These are phyloP conservation scores for Mus caroli DNA, from an alignment of 2,797 vertebrate genomes.

Conservation along the genomic window DNA sequence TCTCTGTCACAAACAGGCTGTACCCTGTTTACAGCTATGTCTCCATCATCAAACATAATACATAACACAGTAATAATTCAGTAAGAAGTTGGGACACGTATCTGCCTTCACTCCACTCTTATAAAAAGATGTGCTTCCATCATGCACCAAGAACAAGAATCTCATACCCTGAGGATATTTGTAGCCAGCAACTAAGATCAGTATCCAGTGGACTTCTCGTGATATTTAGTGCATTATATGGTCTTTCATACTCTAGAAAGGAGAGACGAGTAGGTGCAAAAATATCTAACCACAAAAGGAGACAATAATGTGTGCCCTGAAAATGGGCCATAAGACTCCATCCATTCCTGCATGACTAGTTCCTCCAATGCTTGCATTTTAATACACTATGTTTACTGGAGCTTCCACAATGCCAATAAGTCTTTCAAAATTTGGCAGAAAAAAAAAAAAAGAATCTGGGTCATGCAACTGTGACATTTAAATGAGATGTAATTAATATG, in stretches of 20 bases:
- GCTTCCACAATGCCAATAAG: constrained; percentile 73
- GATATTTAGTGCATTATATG: background rate
- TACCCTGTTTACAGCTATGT: background rate
- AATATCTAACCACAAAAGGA: constrained; percentile 9
- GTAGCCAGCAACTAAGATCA: constrained; percentile 7
- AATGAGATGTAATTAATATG: constrained; percentile 85
- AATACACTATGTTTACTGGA: constrained; percentile 54
- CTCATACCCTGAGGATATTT: constrained; percentile 17
- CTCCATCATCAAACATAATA: background rate
- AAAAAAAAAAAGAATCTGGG: constrained; percentile 80
- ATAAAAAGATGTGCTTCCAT: background rate
- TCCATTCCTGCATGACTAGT: constrained; percentile 40
- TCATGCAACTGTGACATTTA: constrained; percentile 81
- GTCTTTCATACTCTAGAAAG: constrained; percentile 17
- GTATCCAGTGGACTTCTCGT: background rate
- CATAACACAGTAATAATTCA: background rate
- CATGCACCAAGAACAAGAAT: constrained; percentile 40
- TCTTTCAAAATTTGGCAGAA: constrained; percentile 78
- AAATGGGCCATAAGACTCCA: constrained; percentile 25
- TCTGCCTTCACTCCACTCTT: constrained; percentile 4
- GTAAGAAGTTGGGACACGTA: background rate
- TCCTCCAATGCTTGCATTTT: constrained; percentile 69
- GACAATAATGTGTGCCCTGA: background rate
- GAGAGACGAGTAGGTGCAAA: background rate
- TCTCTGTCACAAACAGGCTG: background rate